Evolutionary conservation across 2,113 vertebrate species (phyloP).

Genomic region (Gobio gobio): DNA sequence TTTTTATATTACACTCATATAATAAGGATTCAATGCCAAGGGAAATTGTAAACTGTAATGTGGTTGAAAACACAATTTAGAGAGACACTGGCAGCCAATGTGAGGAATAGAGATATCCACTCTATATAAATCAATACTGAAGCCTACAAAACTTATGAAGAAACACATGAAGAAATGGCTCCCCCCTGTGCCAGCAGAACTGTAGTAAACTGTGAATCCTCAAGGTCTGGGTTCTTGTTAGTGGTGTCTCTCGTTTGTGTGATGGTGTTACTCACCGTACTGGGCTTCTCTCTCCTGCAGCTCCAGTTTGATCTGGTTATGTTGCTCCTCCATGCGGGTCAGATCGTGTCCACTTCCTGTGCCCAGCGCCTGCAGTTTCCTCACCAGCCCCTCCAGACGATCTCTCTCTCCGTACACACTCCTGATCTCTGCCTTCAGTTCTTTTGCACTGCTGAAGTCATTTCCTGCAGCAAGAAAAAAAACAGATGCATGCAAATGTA

Average conservation of each 20-base stretch:
- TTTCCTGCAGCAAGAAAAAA: constrained; percentile 73
- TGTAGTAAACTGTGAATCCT: too few relatives aligned
- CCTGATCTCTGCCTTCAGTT: constrained; percentile 84
- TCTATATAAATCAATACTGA: not conserved
- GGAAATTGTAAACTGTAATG: not conserved
- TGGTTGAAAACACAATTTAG: not conserved
- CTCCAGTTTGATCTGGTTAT: constrained; percentile 78
- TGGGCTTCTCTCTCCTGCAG: constrained; percentile 74
- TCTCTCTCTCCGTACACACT: constrained; percentile 79
- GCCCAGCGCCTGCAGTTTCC: constrained; percentile 77
- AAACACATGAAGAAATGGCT: not conserved
- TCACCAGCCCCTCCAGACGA: constrained; percentile 80
- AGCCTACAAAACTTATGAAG: not conserved
- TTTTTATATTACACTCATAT: not conserved
- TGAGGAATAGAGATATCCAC: not conserved
- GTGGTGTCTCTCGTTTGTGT: not conserved
- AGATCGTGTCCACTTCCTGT: constrained; percentile 77
- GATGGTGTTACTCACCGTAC: constrained; percentile 78
- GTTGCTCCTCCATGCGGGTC: constrained; percentile 79
- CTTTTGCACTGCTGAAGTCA: constrained; percentile 85
- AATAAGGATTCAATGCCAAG: not conserved
- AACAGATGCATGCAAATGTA: not conserved
- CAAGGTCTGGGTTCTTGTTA: too few relatives aligned
- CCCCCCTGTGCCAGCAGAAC: constrained; percentile 10
- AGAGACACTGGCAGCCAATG: not conserved